Conservation (phyloP, 2,113 vertebrate genomes). For the Rutilus rutilus region DNA sequence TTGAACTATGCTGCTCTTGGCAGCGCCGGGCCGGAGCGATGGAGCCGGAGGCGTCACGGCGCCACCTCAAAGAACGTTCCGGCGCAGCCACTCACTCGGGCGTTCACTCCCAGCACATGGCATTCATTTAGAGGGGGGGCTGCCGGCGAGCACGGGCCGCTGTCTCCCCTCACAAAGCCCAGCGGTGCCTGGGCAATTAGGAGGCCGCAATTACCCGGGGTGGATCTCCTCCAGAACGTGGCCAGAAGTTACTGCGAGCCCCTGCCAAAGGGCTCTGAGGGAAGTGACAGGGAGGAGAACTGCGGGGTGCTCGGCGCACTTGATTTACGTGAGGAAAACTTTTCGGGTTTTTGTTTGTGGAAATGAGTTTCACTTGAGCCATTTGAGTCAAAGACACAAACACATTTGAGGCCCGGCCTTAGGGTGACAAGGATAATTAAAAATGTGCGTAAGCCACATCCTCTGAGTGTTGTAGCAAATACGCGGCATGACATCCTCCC, state of each 20-base stretch:
- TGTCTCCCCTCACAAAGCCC: conserved; percentile 78
- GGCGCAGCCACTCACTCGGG: conserved; percentile 76
- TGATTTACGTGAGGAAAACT: conserved; percentile 61
- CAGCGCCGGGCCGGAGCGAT: conserved; percentile 76
- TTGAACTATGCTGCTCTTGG: conserved; percentile 88
- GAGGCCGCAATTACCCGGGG: conserved; percentile 68
- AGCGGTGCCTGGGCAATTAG: conserved; percentile 81
- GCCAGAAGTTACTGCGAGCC: conserved; percentile 58
- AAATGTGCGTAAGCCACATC: conserved; percentile 21
- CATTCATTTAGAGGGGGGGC: conserved; percentile 84
- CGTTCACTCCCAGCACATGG: conserved; percentile 86
- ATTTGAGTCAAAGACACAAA: conserved; percentile 46
- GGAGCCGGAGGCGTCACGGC: conserved; percentile 86
- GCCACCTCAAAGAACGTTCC: conserved; percentile 85
- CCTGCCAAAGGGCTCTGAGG: conserved; percentile 60
- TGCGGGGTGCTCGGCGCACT: conserved; percentile 43
- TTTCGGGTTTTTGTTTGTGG: conserved; percentile 31
- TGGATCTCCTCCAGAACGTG: conserved; percentile 62
- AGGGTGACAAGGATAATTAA: conserved; percentile 43
- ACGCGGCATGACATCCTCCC: conserved; percentile 6
- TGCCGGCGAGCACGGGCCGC: conserved; percentile 68
- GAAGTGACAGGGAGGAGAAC: conserved; percentile 57
- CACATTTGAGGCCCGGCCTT: conserved; percentile 39
- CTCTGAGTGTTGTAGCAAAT: conserved; percentile 37
- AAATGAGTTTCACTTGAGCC: conserved; percentile 45